These are phyloP conservation scores for Aythya baeri DNA, from an alignment of 2,113 vertebrate genomes.

Conservation along the genomic window DNA sequence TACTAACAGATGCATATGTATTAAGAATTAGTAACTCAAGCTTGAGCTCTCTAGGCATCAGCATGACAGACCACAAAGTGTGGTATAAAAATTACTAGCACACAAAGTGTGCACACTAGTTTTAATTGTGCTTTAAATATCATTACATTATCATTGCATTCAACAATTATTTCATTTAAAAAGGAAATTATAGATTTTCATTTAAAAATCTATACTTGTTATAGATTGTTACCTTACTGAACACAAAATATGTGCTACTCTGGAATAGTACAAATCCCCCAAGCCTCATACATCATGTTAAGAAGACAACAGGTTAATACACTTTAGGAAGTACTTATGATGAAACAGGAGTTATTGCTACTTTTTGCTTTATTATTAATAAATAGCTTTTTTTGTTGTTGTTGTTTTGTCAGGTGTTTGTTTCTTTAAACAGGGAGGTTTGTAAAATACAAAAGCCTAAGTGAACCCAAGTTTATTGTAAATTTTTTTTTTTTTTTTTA, in stretches of 20 bases:
- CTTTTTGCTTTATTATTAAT: neutral
- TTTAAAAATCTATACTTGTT: neutral
- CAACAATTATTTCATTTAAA: neutral
- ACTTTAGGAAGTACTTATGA: neutral
- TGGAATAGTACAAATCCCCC: neutral
- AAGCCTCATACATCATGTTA: neutral
- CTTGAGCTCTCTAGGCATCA: neutral
- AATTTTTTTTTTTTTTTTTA: neutral
- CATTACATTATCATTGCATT: neutral
- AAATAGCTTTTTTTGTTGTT: neutral
- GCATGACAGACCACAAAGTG: neutral
- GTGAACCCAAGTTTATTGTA: neutral
- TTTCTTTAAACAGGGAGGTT: neutral
- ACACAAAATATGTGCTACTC: neutral
- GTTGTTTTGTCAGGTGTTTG: neutral
- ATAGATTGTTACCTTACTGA: neutral
- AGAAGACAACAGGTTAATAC: neutral
- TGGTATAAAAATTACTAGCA: neutral
- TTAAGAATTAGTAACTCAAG: neutral
- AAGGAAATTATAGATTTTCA: neutral
- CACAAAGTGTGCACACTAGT: neutral
- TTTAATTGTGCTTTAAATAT: fast-evolving
- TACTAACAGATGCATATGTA: neutral
- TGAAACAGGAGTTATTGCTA: neutral
- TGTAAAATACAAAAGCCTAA: neutral